Evolutionary conservation across 2,888 invertebrate species (phyloP), one percentile per base, ranked within the genome.

Genomic region (Eristalinus sepulchralis): DNA sequence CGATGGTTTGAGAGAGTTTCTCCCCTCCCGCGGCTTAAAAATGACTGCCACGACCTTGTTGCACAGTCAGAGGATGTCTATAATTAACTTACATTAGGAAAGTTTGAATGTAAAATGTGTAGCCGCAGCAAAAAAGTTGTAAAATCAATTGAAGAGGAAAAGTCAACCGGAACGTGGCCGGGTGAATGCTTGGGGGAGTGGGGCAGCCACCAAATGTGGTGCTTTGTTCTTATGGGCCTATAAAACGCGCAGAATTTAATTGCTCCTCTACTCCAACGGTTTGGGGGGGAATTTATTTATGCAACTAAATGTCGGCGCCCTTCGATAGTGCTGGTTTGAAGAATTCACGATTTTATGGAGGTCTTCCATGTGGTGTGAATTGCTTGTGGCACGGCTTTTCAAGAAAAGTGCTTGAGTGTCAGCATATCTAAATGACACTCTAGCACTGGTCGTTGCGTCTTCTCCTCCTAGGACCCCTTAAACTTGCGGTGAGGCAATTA

Each of bases 31-130:
- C 3, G 24, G 67, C 57, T 53, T 33, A 10, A n/a, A 6, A 27
- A 60, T 27, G 70, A 77, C 68, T 62, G 63, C 53, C 63, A 63
- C 53, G 77, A 55, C 63, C 60, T 70, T 77, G 77, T 77, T 77
- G 20, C 20, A 24, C 68, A 70, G 68, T 20, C 33, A 68, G 57
- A 17, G 57, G 77, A 22, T 77, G 77, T n/a, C 53, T 55, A 62
- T 55, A 77, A 77, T 77, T 70, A 77, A 77, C 68, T 77, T 62
- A 63, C 77, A 70, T 77, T 77, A 63, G 36, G 27, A 77, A 77
- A 77, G 68, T 77, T 77, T 70, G 3, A 36, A 39, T 68, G 36
- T 77, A 70, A 77, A 77, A 70, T 77, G 62, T 77, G 53, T 68
- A 77, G 67, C 62, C 34, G 17, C 36, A 59, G 75, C 59, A 33